These are phyloP conservation scores for Rhynchotus rufescens DNA, from an alignment of 2,797 vertebrate species.

Conservation along the genomic window DNA sequence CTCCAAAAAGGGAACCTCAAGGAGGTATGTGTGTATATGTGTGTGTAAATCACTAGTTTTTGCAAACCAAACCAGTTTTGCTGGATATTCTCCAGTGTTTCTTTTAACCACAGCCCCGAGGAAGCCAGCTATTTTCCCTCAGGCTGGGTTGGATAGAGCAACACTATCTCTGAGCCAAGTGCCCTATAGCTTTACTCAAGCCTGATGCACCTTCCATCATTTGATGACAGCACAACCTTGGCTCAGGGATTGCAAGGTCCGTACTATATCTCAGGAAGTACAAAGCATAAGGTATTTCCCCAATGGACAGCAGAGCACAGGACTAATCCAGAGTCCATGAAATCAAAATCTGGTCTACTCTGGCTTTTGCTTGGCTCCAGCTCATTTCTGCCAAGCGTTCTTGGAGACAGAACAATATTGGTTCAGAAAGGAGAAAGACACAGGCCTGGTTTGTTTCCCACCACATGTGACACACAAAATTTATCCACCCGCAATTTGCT, in stretches of 20 bases:
- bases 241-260: background rate
- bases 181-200: background rate
- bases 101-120: background rate
- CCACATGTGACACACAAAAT: background rate
- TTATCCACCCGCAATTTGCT: background rate
- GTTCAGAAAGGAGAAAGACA: background rate
- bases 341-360: background rate
- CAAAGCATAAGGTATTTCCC: background rate
- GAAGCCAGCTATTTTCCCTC: background rate
- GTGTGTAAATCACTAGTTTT: background rate
- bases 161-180: background rate
- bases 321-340: background rate
- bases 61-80: background rate
- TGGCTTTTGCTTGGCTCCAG: background rate
- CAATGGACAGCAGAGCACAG: background rate
- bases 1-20: background rate
- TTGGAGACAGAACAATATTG: background rate
- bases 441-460: background rate
- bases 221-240: background rate
- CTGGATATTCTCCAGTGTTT: rapidly evolving
- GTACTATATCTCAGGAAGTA: background rate
- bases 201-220: background rate
- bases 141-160: background rate
- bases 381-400: background rate
- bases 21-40: background rate